Conservation (phyloP, 2,113 vertebrate genomes). For the Prolemur simus region DNA sequence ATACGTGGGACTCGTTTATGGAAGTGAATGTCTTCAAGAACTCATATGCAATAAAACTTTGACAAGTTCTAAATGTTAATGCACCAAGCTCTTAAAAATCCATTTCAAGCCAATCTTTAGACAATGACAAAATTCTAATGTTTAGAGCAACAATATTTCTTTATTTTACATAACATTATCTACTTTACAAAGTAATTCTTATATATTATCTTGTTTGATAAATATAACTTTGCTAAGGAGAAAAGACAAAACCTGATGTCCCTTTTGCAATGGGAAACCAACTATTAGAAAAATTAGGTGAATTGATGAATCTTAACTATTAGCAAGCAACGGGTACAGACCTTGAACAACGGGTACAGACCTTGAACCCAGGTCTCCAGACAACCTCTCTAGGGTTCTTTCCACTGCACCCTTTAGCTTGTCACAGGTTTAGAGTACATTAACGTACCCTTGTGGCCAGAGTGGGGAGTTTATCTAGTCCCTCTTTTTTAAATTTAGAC, state of each 20-base stretch:
- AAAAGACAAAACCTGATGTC: neutral
- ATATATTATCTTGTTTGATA: neutral
- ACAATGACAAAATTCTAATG: neutral
- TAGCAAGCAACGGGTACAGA: neutral
- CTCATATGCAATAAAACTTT: neutral
- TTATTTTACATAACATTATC: neutral
- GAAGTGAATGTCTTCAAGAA: neutral
- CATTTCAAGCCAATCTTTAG: neutral
- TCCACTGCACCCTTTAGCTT: neutral
- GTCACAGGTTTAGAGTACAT: neutral
- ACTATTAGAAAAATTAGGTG: neutral
- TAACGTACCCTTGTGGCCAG: neutral
- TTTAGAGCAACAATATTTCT: neutral
- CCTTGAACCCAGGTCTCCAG: neutral
- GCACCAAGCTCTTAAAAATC: neutral
- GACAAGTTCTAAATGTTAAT: constrained; percentile 10
- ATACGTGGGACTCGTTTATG: neutral
- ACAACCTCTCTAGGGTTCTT: neutral
- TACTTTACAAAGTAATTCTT: neutral
- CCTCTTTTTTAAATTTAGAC: neutral
- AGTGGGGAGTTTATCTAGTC: neutral
- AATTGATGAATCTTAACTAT: neutral
- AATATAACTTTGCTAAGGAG: neutral
- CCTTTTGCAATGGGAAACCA: neutral
- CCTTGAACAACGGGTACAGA: neutral